These are phyloP conservation scores for fruit fly (Drosophila melanogaster) DNA, from an alignment of 1,140 invertebrate species.

Conservation along the genomic window DNA sequence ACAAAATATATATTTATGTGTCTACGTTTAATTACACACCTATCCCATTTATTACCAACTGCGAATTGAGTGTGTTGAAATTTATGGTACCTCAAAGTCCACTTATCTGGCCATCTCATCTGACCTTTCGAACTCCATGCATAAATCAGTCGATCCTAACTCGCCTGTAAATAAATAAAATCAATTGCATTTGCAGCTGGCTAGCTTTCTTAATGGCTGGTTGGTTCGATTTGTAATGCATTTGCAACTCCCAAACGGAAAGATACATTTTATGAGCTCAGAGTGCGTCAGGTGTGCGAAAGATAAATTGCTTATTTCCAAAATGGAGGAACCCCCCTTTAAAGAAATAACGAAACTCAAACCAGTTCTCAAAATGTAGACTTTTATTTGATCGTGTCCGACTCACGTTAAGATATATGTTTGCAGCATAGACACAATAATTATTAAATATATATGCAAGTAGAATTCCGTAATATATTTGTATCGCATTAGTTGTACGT, in stretches of 20 bases:
- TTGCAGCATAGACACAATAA: constrained; percentile 69
- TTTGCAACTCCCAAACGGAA: constrained; percentile 33
- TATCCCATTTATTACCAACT: constrained; percentile 4
- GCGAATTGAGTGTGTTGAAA: constrained; percentile 2
- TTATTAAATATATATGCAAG: constrained; percentile 62
- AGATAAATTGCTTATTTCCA: neutral
- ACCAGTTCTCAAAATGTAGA: constrained; percentile 72
- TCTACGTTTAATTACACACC: neutral
- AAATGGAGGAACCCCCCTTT: neutral
- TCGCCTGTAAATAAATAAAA: constrained; percentile 34
- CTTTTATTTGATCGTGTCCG: constrained; percentile 73
- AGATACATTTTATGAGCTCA: constrained; percentile 40
- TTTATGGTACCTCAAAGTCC: constrained; percentile 57
- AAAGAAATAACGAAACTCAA: neutral
- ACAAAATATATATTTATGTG: neutral
- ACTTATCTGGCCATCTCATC: constrained; percentile 39
- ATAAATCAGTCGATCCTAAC: constrained; percentile 50
- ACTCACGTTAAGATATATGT: constrained; percentile 59
- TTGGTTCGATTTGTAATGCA: constrained; percentile 26
- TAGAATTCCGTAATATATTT: constrained; percentile 37
- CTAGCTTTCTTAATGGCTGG: neutral
- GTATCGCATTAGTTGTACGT: constrained; percentile 48
- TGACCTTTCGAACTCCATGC: constrained; percentile 13
- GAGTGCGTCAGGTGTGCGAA: constrained; percentile 3
- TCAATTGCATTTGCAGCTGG: constrained; percentile 29